These are phyloP conservation scores for Grammomys surdaster DNA, from an alignment of 2,113 vertebrate genomes.

Conservation along the genomic window DNA sequence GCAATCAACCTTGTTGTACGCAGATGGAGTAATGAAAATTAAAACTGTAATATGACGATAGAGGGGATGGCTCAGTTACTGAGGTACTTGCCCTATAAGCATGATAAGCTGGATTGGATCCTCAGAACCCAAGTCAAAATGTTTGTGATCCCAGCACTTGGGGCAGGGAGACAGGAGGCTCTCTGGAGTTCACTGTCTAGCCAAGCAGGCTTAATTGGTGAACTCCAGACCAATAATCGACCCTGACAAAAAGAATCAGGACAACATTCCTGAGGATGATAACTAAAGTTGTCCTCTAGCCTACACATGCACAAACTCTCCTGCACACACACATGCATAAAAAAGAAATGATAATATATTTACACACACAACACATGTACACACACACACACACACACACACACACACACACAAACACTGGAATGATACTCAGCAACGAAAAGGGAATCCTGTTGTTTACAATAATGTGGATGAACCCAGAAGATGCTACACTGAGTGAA, in stretches of 20 bases:
- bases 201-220: neutral
- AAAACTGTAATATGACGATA: neutral
- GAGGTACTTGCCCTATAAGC: neutral
- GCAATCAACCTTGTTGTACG: neutral
- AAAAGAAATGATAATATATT: neutral
- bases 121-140: neutral
- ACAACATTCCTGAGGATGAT: neutral
- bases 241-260: neutral
- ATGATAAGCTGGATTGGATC: neutral
- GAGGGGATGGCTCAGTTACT: neutral
- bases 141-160: neutral
- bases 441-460: neutral
- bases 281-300: too few species aligned
- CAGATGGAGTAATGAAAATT: neutral
- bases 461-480: neutral
- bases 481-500: neutral
- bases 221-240: neutral
- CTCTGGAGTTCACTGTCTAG: too few species aligned
- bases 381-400: neutral
- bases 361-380: neutral
- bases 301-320: neutral
- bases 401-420: neutral
- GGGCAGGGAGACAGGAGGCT: too few species aligned
- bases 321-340: neutral
- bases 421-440: neutral